Evolutionary conservation across 2,797 vertebrate genomes (phyloP).

Genomic region (Hoplostethus mediterraneus): DNA sequence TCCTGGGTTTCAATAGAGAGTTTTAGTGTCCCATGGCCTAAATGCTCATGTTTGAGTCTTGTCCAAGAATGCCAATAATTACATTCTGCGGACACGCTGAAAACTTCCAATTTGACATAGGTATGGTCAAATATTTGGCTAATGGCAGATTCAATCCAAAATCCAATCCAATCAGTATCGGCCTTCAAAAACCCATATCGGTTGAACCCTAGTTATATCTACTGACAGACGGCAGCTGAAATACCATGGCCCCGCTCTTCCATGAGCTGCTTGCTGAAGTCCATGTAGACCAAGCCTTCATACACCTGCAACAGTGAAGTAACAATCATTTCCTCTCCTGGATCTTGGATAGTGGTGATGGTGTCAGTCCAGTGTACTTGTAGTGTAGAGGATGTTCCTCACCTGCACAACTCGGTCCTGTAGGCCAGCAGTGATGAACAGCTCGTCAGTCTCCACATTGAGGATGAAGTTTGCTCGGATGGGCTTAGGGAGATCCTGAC

Average conservation of each 20-base stretch:
- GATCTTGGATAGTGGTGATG: neutral
- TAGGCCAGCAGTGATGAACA: constrained; percentile 88
- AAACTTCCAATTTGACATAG: neutral
- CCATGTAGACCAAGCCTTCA: constrained; percentile 89
- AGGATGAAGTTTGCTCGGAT: constrained; percentile 88
- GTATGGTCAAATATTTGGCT: too few relatives aligned
- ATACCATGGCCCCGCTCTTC: constrained; percentile 85
- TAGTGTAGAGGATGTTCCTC: neutral
- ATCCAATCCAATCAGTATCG: too few relatives aligned
- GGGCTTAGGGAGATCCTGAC: constrained; percentile 86
- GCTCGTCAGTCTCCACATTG: constrained; percentile 88
- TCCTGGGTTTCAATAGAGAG: too few relatives aligned
- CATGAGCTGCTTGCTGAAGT: constrained; percentile 87
- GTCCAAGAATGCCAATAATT: too few relatives aligned
- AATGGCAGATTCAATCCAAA: too few relatives aligned
- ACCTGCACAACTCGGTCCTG: constrained; percentile 91
- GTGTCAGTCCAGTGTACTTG: too few relatives aligned
- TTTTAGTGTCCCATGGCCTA: too few relatives aligned
- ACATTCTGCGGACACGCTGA: neutral
- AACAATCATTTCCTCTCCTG: too few relatives aligned
- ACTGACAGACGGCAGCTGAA: neutral
- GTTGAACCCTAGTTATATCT: too few relatives aligned
- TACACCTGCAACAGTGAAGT: constrained; percentile 80
- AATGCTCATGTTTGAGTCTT: too few relatives aligned
- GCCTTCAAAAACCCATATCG: too few relatives aligned